Percentiles rank a stretch among this genome's conserved stretches.
Evolutionary conservation across 2,888 invertebrate species (phyloP).

Genomic region (Agrochola litura): DNA sequence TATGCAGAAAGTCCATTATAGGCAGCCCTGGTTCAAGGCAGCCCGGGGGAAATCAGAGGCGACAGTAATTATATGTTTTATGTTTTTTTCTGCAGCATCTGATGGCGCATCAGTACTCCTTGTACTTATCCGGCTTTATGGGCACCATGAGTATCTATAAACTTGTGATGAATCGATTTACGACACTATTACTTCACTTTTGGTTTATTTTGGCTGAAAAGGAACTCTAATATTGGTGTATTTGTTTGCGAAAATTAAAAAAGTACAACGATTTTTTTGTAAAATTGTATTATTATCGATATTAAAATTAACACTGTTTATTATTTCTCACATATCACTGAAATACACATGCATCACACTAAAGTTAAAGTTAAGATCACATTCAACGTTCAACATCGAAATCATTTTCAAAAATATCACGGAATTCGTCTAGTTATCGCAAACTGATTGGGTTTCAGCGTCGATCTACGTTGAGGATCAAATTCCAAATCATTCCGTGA

Average conservation of each 20-base stretch:
- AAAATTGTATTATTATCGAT: not conserved
- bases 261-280: not conserved
- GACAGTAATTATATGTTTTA: slow-evolving; percentile 83
- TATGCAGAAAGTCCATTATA: slow-evolving; percentile 68
- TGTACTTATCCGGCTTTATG: slow-evolving; percentile 31
- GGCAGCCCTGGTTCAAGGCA: slow-evolving; percentile 61
- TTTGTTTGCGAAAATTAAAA: not conserved
- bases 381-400: slow-evolving; percentile 35
- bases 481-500: slow-evolving; percentile 68
- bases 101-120: slow-evolving; percentile 57
- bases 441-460: slow-evolving; percentile 70
- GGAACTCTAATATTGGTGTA: not conserved
- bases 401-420: slow-evolving; percentile 35
- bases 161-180: slow-evolving; percentile 32
- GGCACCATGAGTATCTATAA: slow-evolving; percentile 30
- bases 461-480: slow-evolving; percentile 76
- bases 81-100: slow-evolving; percentile 71
- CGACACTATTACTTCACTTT: slow-evolving; percentile 27
- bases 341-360: slow-evolving; percentile 11
- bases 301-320: not conserved
- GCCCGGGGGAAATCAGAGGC: slow-evolving; percentile 84
- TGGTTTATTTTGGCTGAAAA: not conserved
- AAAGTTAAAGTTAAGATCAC: slow-evolving; percentile 2
- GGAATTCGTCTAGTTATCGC: slow-evolving; percentile 29
- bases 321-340: not conserved